Evolutionary conservation across 2,888 invertebrate species (phyloP).

Genomic region (Amphipoea oculea): DNA sequence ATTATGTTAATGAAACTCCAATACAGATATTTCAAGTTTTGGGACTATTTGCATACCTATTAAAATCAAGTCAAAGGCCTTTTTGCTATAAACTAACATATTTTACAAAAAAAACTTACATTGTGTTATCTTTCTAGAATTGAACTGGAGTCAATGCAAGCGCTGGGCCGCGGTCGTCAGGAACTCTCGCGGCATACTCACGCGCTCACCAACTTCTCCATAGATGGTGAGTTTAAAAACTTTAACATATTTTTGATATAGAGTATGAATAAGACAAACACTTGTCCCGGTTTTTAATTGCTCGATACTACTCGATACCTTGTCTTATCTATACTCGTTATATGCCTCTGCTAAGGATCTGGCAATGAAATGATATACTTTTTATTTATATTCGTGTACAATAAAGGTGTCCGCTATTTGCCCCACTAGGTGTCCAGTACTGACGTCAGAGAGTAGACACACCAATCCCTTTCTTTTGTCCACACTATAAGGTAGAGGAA

Average conservation of each 20-base stretch:
- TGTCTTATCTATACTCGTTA: constrained; percentile 33
- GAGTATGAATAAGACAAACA: constrained; percentile 33
- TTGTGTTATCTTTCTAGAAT: constrained; percentile 86
- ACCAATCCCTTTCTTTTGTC: constrained; percentile 89
- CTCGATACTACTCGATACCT: neutral
- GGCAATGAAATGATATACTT: constrained; percentile 41
- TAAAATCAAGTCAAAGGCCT: neutral
- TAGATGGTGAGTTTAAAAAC: constrained; percentile 81
- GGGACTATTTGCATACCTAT: neutral
- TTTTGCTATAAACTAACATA: neutral
- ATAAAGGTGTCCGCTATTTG: constrained; percentile 86
- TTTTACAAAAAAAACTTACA: constrained; percentile 2
- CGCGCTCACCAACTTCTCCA: constrained; percentile 85
- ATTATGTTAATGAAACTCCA: neutral
- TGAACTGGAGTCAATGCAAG: constrained; percentile 94
- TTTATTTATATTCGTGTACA: constrained; percentile 66
- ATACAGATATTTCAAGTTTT: neutral
- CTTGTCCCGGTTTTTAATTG: no score
- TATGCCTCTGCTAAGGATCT: constrained; percentile 16
- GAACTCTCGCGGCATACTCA: constrained; percentile 84
- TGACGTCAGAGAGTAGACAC: constrained; percentile 90
- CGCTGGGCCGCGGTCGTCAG: constrained; percentile 91
- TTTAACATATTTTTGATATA: neutral
- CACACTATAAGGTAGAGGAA: constrained; percentile 90
- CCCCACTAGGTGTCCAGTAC: constrained; percentile 90